A percentile compares a stretch with the other conserved stretches of the same genome.
Evolutionary conservation across 1,140 invertebrate species (phyloP).

Genomic region (Dryas iulia): DNA sequence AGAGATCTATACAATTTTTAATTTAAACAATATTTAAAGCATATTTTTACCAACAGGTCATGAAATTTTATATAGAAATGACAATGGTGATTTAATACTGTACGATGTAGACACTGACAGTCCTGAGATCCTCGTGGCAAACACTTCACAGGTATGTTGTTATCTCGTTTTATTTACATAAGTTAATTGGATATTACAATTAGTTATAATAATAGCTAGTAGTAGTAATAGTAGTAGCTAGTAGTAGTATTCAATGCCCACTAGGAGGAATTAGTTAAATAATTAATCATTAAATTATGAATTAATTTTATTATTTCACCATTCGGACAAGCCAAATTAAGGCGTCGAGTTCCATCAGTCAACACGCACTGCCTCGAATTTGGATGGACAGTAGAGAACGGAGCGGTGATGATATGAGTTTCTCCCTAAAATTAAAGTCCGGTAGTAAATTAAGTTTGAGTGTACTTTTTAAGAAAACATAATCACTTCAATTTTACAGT

Average conservation of each 20-base stretch:
- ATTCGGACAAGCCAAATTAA: no score
- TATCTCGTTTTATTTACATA: background rate
- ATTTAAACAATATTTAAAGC: background rate
- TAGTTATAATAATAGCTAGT: no score
- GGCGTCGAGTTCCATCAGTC: no score
- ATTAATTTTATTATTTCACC: no score
- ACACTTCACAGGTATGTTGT: constrained; percentile 52
- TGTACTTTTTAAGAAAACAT: background rate
- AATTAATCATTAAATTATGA: no score
- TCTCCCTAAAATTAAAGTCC: background rate
- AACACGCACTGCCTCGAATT: no score
- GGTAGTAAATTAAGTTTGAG: background rate
- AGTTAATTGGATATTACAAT: background rate
- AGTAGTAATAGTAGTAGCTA: no score
- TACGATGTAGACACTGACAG: constrained; percentile 50
- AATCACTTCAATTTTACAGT: background rate
- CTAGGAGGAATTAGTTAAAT: no score
- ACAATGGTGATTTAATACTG: constrained; percentile 48
- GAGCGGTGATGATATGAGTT: no score
- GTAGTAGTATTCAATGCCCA: no score
- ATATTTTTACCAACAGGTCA: constrained; percentile 35
- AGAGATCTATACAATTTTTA: no score
- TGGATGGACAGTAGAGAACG: no score
- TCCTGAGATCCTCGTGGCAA: constrained; percentile 42
- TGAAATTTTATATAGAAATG: constrained; percentile 50